phyloP scores from a whole-genome alignment of 2,113 vertebrate species.

The Crotalus helleri region DNA sequence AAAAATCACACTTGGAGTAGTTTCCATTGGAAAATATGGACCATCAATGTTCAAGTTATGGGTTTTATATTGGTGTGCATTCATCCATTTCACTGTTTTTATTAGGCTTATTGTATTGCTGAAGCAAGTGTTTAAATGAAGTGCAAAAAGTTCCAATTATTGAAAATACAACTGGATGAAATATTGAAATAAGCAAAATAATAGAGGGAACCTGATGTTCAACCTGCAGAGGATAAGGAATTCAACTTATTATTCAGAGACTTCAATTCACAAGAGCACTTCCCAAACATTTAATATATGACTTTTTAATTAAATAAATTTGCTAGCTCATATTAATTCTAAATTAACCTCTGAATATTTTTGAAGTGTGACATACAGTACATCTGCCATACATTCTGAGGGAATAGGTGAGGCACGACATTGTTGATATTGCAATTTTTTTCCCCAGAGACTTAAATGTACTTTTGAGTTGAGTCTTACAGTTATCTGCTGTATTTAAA shows the following conservation, averaged over 20 bases:
- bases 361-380: background rate
- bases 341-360: background rate
- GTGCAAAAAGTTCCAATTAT: background rate
- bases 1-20: conserved; percentile 9
- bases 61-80: background rate
- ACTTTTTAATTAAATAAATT: background rate
- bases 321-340: background rate
- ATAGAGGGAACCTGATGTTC: conserved; percentile 2
- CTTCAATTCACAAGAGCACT: background rate
- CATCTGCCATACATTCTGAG: background rate
- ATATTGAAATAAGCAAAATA: conserved; percentile 11
- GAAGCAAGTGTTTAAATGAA: conserved; percentile 17
- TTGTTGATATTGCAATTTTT: background rate
- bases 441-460: background rate
- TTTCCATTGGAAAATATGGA: conserved; percentile 4
- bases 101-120: conserved; percentile 5
- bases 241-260: background rate
- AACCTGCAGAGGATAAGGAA: background rate
- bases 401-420: background rate
- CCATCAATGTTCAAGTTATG: background rate
- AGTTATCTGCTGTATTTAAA: background rate
- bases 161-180: background rate
- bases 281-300: background rate
- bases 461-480: background rate
- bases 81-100: conserved; percentile 28